Evolutionary conservation across 2,797 vertebrate species (phyloP).

Genomic region (Gambelia wislizenii): DNA sequence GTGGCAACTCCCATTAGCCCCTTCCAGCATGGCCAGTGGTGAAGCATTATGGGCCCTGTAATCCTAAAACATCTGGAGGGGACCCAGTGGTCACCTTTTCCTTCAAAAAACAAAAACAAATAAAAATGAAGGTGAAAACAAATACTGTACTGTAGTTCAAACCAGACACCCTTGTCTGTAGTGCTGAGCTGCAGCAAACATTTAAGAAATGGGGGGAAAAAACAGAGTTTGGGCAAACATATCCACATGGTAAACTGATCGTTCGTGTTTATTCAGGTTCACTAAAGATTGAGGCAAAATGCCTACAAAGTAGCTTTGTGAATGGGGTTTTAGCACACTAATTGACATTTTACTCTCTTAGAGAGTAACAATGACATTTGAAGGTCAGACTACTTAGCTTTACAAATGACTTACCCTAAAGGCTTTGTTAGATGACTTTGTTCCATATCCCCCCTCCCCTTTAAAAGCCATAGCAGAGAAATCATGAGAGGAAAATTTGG

Average conservation of each 20-base stretch:
- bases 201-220: background rate
- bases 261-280: background rate
- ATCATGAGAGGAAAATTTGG: constrained; percentile 34
- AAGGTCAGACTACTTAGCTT: constrained; percentile 30
- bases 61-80: background rate
- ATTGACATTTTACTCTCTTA: background rate
- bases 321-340: background rate
- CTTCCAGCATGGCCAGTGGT: background rate
- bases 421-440: constrained; percentile 19
- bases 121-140: background rate
- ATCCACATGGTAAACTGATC: background rate
- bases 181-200: background rate
- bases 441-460: background rate
- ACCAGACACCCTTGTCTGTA: background rate
- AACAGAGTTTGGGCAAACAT: background rate
- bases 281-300: background rate
- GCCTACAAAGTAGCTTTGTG: background rate
- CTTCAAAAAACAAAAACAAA: background rate
- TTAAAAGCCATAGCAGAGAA: constrained; percentile 43
- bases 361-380: constrained; percentile 23
- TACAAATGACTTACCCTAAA: constrained; percentile 21
- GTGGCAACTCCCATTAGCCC: background rate
- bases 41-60: background rate
- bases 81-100: background rate
- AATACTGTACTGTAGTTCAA: background rate